Conservation (phyloP, 2,888 invertebrate species). For the Heliconius sara region DNA sequence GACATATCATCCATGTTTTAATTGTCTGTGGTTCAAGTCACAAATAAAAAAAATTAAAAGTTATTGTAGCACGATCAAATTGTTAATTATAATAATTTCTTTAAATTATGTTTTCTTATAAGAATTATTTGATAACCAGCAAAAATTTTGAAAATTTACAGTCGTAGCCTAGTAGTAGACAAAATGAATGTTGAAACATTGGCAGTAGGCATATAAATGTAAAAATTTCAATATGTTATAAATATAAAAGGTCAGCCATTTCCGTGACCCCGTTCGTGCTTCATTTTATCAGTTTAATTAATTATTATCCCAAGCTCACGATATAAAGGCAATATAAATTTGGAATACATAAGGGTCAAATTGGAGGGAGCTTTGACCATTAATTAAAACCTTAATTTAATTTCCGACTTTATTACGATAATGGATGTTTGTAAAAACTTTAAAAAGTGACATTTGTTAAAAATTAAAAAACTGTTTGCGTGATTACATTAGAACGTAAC, state of each 20-base stretch:
- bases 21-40: neutral
- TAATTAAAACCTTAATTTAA: slow-evolving; percentile 25
- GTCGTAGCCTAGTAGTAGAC: neutral
- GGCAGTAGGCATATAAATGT: neutral
- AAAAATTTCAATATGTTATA: neutral
- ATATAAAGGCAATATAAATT: slow-evolving; percentile 13
- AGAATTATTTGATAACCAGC: neutral
- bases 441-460: slow-evolving; percentile 16
- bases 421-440: slow-evolving; percentile 20
- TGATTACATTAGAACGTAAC: slow-evolving; percentile 12
- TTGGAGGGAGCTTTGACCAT: slow-evolving; percentile 27
- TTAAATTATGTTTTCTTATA: neutral
- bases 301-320: slow-evolving; percentile 22
- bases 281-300: slow-evolving; percentile 16
- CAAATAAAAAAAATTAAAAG: too few species aligned
- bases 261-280: neutral
- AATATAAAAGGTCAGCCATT: slow-evolving; percentile 10
- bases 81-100: neutral
- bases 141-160: neutral
- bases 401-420: slow-evolving; percentile 14
- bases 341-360: slow-evolving; percentile 4
- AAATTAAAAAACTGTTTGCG: neutral
- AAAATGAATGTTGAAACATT: neutral
- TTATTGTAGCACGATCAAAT: neutral
- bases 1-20: neutral